phyloP scores from a whole-genome alignment of 2,113 vertebrate species.

The Crypturellus undulatus region DNA sequence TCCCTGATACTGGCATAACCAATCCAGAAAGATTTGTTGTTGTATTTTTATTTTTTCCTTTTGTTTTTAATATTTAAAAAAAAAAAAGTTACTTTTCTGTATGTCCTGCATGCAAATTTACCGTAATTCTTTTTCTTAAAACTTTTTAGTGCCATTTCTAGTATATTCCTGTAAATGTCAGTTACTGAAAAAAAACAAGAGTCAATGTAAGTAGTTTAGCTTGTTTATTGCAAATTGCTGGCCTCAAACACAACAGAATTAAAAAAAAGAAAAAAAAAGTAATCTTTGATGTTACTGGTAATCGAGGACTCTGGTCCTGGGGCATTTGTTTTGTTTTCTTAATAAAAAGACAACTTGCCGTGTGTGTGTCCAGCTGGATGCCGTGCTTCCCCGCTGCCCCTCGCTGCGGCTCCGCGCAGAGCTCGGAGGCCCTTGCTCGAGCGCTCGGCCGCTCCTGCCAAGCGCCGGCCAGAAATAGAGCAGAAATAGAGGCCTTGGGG shows the following conservation, averaged over 20 bases:
- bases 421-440: neutral
- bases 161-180: conserved; percentile 89
- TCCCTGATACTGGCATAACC: conserved; percentile 41
- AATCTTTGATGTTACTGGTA: conserved; percentile 91
- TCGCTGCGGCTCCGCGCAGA: neutral
- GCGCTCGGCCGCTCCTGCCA: neutral
- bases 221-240: conserved; percentile 82
- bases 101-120: conserved; percentile 94
- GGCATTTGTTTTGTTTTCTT: conserved; percentile 92
- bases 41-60: conserved; percentile 26
- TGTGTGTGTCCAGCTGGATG: conserved; percentile 11
- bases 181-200: conserved; percentile 79
- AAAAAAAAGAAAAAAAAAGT: conserved; percentile 73
- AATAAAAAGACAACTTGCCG: conserved; percentile 86
- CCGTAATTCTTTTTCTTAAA: conserved; percentile 89
- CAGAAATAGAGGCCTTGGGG: fast-evolving
- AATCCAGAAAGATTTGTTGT: conserved; percentile 53
- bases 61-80: conserved; percentile 87
- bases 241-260: conserved; percentile 78
- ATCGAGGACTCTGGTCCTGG: conserved; percentile 87
- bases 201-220: conserved; percentile 85
- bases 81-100: conserved; percentile 86
- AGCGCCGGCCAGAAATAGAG: fast-evolving
- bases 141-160: conserved; percentile 91
- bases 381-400: neutral